These are phyloP conservation scores for Lamprotornis superbus DNA, from an alignment of 2,113 vertebrate species.

Conservation along the genomic window DNA sequence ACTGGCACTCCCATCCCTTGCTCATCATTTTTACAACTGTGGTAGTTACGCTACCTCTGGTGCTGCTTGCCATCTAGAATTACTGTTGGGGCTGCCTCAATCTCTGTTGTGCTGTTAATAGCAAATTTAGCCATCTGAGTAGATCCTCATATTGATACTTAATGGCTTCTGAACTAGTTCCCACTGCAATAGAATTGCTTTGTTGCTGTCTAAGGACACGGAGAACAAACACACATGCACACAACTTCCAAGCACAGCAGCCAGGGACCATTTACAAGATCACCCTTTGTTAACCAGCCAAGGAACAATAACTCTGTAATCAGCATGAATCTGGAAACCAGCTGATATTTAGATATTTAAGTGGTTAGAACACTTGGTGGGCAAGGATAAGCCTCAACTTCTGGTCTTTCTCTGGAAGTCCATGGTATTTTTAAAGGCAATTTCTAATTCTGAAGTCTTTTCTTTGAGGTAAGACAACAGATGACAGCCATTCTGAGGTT, in stretches of 20 bases:
- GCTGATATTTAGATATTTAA: background rate
- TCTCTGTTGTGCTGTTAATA: slow-evolving; percentile 36
- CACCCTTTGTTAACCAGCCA: background rate
- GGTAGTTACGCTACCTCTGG: background rate
- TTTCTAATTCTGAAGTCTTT: background rate
- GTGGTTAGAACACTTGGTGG: background rate
- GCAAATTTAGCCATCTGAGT: slow-evolving; percentile 10
- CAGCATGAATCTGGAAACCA: background rate
- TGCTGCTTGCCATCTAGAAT: slow-evolving; percentile 12
- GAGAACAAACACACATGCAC: background rate
- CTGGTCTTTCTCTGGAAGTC: background rate
- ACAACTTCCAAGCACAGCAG: background rate
- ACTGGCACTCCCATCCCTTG: background rate
- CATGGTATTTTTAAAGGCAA: background rate
- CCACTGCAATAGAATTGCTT: background rate
- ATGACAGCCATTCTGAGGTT: background rate
- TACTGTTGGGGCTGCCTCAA: background rate
- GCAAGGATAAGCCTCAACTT: background rate
- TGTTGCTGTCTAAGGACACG: slow-evolving; percentile 19
- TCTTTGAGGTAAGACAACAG: background rate
- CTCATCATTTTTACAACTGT: background rate
- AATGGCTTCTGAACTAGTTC: slow-evolving; percentile 27
- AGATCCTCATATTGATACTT: background rate
- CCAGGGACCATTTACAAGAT: background rate
- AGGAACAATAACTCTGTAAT: background rate